Evolutionary conservation across 1,140 invertebrate species (phyloP).

Genomic region (Drosophila novamexicana): DNA sequence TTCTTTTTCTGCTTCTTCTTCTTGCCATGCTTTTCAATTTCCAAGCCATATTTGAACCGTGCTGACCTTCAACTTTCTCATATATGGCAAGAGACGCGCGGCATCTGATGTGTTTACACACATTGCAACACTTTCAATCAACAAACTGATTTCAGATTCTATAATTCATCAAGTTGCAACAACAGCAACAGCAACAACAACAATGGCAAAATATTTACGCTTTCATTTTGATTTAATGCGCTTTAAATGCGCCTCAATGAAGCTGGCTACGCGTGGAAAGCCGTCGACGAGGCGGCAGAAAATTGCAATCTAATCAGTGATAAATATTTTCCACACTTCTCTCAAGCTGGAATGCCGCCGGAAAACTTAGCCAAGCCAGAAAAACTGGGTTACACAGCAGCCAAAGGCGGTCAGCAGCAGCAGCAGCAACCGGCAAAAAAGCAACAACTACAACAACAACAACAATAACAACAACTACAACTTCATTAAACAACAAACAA

Average conservation of each 20-base stretch:
- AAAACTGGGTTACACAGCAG: conserved; percentile 66
- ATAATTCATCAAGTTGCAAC: conserved; percentile 28
- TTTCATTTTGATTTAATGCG: conserved; percentile 82
- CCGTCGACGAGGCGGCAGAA: conserved; percentile 29
- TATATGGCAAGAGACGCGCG: conserved; percentile 7
- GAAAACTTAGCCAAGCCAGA: conserved; percentile 35
- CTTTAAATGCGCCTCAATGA: conserved; percentile 57
- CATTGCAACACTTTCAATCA: conserved; percentile 63
- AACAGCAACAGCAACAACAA: conserved; percentile 8
- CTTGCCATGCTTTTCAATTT: conserved; percentile 15
- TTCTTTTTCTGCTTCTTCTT: background rate
- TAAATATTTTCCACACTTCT: conserved; percentile 67
- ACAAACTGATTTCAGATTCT: conserved; percentile 45
- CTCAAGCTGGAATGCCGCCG: conserved; percentile 32
- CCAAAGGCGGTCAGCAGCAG: conserved; percentile 43
- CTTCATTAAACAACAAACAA: conserved; percentile 36
- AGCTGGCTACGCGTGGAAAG: conserved; percentile 51
- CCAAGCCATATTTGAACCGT: conserved; percentile 36
- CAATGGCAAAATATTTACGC: conserved; percentile 71
- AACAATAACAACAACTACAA: conserved; percentile 11
- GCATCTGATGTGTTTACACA: conserved; percentile 19
- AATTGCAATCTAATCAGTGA: conserved; percentile 75
- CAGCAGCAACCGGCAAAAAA: conserved; percentile 32
- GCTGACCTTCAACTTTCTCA: conserved; percentile 60
- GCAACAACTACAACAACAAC: conserved; percentile 2